Base-by-base conservation (phyloP, 1,140 invertebrate genomes). In the Alviniconcha marisindica region DNA sequence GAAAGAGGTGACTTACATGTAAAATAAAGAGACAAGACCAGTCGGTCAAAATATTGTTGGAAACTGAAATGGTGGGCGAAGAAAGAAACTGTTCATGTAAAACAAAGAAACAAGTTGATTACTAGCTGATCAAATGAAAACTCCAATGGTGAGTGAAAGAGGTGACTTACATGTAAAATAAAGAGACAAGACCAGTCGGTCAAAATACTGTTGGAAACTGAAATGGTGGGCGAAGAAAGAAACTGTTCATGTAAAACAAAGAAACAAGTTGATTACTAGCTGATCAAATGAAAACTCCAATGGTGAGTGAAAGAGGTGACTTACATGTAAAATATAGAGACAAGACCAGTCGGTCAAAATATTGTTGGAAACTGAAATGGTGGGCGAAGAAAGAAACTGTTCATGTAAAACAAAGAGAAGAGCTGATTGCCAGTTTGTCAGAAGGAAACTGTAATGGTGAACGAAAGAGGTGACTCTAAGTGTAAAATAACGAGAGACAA, bases 21-120 rank as follows among this genome's bases (percentile, higher is more conserved):
- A n/a, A n/a, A n/a, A n/a, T n/a, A n/a, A n/a, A n/a, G n/a, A n/a
- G n/a, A n/a, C n/a, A n/a, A n/a, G n/a, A n/a, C n/a, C n/a, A n/a
- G n/a, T n/a, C n/a, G n/a, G n/a, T n/a, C n/a, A 33, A 77, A 48
- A 76, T 48, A 63, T 28, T 31, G 40, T 66, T 73, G 36, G n/a
- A 69, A 81, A 81, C 54, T 38, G 24, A 80, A 21, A 80, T 63
- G n/a, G 48, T 36, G 77, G 38, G 7, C 33, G 63, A 56, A 54
- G 77, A 54, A 60, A 74, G 71, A 36, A 33, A 28, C 24, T 28
- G 12, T 15, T 80, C 42, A 54, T 14, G 33, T 78, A 83, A n/a
- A n/a, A n/a, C 79, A 85, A 77, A 84, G 31, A 82, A 79, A 18
- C 42, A 69, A 79, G 31, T 69, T 73, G 15, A 56, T 76, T 85